Conservation (phyloP, 2,113 vertebrate species). For the Arenaria interpres region DNA sequence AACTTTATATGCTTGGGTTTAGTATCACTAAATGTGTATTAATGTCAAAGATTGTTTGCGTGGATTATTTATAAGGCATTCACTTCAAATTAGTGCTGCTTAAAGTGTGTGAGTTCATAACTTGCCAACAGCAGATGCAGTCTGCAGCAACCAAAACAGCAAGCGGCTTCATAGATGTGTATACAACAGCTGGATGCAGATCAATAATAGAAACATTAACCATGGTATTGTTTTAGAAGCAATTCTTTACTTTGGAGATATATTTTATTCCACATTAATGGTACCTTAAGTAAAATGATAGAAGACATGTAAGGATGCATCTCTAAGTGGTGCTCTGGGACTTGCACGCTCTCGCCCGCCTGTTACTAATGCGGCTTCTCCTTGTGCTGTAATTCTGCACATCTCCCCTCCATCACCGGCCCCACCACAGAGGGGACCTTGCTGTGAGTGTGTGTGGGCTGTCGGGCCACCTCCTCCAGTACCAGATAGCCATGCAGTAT, state of each 20-base stretch:
- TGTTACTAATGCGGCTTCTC: neutral
- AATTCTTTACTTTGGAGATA: conserved; percentile 36
- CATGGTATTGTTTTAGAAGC: conserved; percentile 28
- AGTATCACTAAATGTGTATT: conserved; percentile 66
- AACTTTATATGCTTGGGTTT: conserved; percentile 42
- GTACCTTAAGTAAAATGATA: conserved; percentile 40
- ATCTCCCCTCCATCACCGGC: neutral
- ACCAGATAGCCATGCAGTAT: accelerated
- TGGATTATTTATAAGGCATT: conserved; percentile 75
- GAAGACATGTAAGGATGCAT: conserved; percentile 32
- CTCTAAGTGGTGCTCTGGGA: conserved; percentile 21
- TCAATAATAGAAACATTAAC: conserved; percentile 50
- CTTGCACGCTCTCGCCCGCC: neutral
- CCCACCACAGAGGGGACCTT: neutral
- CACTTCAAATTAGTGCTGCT: conserved; percentile 67
- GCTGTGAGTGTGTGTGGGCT: neutral
- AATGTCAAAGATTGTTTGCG: conserved; percentile 38
- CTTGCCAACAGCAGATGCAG: conserved; percentile 53
- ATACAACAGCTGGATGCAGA: conserved; percentile 44
- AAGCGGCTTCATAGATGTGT: neutral
- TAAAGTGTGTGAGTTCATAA: conserved; percentile 46
- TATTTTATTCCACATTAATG: conserved; percentile 52
- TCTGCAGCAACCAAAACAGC: conserved; percentile 24
- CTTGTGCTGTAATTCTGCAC: neutral
- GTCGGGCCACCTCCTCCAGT: neutral